Conservation (phyloP, 1,140 invertebrate genomes). For the Drosophila pseudoananassae region DNA sequence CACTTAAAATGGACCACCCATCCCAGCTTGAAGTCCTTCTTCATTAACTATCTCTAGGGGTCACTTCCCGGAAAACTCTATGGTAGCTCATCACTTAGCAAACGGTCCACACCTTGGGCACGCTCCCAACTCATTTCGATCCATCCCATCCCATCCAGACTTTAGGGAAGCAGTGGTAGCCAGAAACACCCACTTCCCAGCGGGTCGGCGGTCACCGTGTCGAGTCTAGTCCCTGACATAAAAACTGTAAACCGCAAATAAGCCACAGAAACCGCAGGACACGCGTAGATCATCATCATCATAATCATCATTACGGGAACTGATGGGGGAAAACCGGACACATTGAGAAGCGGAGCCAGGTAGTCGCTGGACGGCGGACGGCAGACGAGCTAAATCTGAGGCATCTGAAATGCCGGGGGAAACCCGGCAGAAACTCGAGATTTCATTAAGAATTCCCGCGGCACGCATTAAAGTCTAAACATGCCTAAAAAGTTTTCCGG, state of each 20-base stretch:
- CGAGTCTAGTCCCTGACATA: constrained; percentile 34
- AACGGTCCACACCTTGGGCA: constrained; percentile 64
- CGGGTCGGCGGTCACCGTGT: constrained; percentile 15
- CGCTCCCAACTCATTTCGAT: constrained; percentile 18
- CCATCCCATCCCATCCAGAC: not conserved
- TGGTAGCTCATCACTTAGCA: constrained; percentile 55
- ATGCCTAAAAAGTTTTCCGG: constrained; percentile 76
- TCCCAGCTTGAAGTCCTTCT: not conserved
- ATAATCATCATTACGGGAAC: constrained; percentile 51
- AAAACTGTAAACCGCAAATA: constrained; percentile 70
- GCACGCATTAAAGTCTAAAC: constrained; percentile 80
- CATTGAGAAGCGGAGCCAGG: constrained; percentile 51
- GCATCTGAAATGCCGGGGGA: constrained; percentile 39
- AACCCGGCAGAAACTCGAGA: constrained; percentile 42
- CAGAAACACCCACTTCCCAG: constrained; percentile 56
- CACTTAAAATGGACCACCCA: not conserved
- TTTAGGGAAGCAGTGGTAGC: constrained; percentile 8
- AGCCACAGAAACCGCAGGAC: constrained; percentile 69
- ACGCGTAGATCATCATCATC: constrained; percentile 59
- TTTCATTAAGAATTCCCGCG: constrained; percentile 82
- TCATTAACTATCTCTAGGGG: constrained; percentile 12
- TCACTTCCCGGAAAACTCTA: constrained; percentile 13
- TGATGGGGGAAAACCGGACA: constrained; percentile 53
- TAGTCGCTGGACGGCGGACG: constrained; percentile 14
- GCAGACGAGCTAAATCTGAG: constrained; percentile 11